These are phyloP conservation scores for Peromyscus maniculatus DNA, from an alignment of 2,113 vertebrate species.

Conservation along the genomic window DNA sequence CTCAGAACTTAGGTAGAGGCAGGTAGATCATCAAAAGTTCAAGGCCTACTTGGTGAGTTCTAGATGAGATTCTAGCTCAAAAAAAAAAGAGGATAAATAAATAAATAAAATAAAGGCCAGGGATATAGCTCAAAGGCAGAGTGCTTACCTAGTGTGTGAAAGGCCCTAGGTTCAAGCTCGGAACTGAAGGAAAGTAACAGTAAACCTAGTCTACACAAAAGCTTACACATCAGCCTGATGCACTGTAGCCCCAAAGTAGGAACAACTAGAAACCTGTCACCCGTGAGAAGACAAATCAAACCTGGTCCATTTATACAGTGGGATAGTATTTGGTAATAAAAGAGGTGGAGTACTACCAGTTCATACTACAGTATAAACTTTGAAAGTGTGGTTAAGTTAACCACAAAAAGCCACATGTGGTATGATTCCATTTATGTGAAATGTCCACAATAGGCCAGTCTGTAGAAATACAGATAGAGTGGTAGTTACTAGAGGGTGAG, in stretches of 20 bases:
- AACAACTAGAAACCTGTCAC: not conserved
- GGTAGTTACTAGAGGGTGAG: not conserved
- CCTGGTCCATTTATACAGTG: not conserved
- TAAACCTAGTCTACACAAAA: not conserved
- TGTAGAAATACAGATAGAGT: not conserved
- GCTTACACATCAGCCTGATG: not conserved
- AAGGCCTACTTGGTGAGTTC: not conserved
- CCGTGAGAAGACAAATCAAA: constrained; percentile 37
- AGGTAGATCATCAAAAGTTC: not conserved
- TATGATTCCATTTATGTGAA: constrained; percentile 22
- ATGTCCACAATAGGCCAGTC: constrained; percentile 21
- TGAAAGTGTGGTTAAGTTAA: constrained; percentile 17
- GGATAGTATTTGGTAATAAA: constrained; percentile 44
- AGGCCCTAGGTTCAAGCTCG: not conserved
- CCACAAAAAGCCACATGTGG: not conserved
- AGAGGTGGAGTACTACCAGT: constrained; percentile 11
- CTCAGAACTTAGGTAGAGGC: not conserved
- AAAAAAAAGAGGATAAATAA: not conserved
- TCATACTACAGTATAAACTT: not conserved
- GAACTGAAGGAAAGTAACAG: not conserved
- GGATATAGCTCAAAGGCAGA: not conserved
- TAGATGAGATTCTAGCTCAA: not conserved
- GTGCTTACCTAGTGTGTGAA: not conserved
- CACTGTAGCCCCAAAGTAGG: not conserved
- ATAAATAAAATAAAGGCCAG: not conserved